Conservation (phyloP, 2,888 invertebrate genomes). For the Agonopterix heracliana region DNA sequence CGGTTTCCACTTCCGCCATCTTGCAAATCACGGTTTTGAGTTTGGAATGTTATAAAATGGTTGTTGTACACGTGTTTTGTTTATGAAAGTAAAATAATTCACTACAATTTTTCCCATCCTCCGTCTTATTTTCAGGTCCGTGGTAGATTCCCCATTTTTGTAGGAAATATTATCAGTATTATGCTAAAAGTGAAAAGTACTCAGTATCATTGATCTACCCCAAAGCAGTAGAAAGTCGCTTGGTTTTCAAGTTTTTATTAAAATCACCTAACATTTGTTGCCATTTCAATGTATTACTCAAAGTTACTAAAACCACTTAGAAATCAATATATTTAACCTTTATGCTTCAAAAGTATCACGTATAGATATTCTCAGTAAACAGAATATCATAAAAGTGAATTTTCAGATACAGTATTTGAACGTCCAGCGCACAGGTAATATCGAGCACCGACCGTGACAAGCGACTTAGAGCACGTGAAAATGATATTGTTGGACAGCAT, state of each 20-base stretch:
- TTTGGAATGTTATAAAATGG: neutral
- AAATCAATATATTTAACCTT: no score
- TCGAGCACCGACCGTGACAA: neutral
- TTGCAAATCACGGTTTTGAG: constrained; percentile 20
- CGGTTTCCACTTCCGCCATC: constrained; percentile 54
- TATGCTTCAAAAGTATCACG: neutral
- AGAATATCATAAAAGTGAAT: constrained; percentile 1
- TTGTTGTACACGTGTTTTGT: neutral
- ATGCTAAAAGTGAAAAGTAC: neutral
- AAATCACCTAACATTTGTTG: no score
- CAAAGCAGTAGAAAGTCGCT: no score
- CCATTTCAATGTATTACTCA: no score
- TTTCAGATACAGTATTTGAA: constrained; percentile 10
- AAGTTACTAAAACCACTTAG: no score
- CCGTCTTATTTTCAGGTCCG: no score
- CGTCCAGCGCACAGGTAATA: constrained; percentile 12
- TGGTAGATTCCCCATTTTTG: no score
- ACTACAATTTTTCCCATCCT: neutral
- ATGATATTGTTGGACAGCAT: constrained; percentile 17
- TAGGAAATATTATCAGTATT: neutral
- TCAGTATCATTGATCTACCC: neutral
- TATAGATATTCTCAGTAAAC: neutral
- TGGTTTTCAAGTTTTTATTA: no score
- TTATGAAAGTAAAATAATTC: neutral
- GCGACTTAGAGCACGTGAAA: constrained; percentile 15